Base-by-base conservation (phyloP, 2,888 invertebrate species). In the Ochropleura leucogaster region DNA sequence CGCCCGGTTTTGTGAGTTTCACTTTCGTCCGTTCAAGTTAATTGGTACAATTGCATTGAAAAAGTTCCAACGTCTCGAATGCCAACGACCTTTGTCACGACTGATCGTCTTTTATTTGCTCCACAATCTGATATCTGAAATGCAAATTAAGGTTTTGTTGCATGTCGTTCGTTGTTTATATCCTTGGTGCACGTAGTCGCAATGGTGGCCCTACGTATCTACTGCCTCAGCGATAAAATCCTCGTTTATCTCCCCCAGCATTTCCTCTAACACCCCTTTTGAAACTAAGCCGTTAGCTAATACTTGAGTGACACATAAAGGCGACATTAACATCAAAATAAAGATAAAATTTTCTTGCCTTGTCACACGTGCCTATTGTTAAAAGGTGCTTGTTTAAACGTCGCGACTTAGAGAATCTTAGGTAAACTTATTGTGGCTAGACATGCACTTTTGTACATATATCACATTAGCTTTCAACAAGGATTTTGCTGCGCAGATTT, bases 31-130 rank as follows among this genome's bases (percentile, higher is more conserved):
- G 92, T 89, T 91, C 90, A 89, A 90, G 86, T 94, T 95, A 95
- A 95, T 96, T 96, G 95, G 93, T 94, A 92, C 95, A 93, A 95
- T 94, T 94, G 93, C 89, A 90, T 88, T 90, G 90, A 90, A 91
- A 91, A 91, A 82, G 85, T 83, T 89, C 81, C 88, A 87, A 86
- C 87, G 89, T 86, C 81, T 86, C 81, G 84, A 86, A 89, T 91
- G 93, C 89, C 92, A 92, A 90, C 92, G 93, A 94, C 92, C 94
- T 92, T 92, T 92, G 90, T 91, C 85, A 91, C 75, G 77, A 79
- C 73, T 83, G 77, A 84, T 80, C 77, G 70, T 80, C 82, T 82
- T 89, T 87, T 89, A 87, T 84, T 87, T 88, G 84, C 76, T 82
- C 80, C 80, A 87, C 86, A 84, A 89, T 89, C 88, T 83, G 84